phyloP scores from a whole-genome alignment of 2,888 invertebrate species.

The Pterobdella sp. region DNA sequence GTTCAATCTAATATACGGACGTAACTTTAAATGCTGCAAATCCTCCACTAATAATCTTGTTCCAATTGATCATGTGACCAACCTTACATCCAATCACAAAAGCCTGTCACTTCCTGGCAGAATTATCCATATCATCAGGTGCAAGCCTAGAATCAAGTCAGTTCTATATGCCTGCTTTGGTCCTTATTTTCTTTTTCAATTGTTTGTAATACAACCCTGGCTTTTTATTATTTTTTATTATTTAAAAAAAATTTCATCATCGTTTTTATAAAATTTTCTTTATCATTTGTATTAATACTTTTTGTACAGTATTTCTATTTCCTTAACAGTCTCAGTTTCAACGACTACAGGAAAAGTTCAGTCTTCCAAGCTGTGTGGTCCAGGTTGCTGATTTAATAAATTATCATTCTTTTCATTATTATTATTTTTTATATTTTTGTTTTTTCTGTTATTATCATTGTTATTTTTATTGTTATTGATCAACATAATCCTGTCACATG shows the following conservation, averaged over 20 bases:
- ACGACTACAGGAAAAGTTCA: slow-evolving; percentile 34
- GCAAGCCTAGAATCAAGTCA: slow-evolving; percentile 38
- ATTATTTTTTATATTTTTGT: not conserved
- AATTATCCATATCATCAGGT: slow-evolving; percentile 38
- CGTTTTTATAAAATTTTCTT: too few relatives aligned
- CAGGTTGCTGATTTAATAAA: slow-evolving; percentile 36
- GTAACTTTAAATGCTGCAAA: not conserved
- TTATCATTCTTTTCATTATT: not conserved
- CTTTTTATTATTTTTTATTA: too few relatives aligned
- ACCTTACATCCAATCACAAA: not conserved
- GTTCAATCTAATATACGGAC: slow-evolving; percentile 23
- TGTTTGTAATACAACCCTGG: too few relatives aligned
- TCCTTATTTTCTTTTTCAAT: too few relatives aligned
- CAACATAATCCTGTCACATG: too few relatives aligned
- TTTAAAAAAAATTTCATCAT: too few relatives aligned
- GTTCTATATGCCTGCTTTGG: too few relatives aligned
- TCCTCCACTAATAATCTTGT: not conserved
- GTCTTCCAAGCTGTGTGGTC: slow-evolving; percentile 69
- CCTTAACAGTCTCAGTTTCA: too few relatives aligned
- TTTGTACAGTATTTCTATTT: too few relatives aligned
- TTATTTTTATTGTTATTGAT: not conserved
- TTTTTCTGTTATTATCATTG: not conserved
- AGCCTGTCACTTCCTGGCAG: slow-evolving; percentile 21
- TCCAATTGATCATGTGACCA: not conserved
- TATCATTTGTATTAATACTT: too few relatives aligned